Conservation (phyloP, 2,113 vertebrate species). For the Azemiops feae region DNA sequence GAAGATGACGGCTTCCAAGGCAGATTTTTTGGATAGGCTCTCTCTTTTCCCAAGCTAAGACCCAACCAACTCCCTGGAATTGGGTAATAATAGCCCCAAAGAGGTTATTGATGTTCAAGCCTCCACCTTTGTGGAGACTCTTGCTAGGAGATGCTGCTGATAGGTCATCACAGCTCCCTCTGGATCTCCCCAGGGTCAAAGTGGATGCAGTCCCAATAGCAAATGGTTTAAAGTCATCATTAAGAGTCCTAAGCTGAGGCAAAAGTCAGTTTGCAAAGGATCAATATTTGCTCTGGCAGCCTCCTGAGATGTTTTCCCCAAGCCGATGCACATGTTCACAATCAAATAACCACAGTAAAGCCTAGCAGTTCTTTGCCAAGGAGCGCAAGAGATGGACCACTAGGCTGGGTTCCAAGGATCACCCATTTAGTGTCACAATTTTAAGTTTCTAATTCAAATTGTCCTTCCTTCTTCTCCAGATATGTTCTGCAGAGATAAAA, state of each 20-base stretch:
- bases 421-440: neutral
- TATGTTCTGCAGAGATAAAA: neutral
- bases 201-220: neutral
- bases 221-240: neutral
- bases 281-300: neutral
- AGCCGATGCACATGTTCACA: neutral
- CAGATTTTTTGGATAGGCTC: neutral
- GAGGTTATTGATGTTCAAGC: neutral
- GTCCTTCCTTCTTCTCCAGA: neutral
- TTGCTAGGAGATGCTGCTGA: neutral
- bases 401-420: neutral
- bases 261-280: neutral
- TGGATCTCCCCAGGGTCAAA: neutral
- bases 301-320: neutral
- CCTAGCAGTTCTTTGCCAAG: neutral
- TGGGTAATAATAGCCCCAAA: neutral
- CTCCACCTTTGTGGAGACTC: neutral
- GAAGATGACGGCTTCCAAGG: neutral
- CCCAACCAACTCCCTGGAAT: neutral
- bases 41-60: neutral
- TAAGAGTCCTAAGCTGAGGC: neutral
- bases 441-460: neutral
- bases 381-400: neutral
- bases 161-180: neutral
- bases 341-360: neutral